A percentile compares a stretch with the other conserved stretches of the same genome.
Evolutionary conservation across 2,797 vertebrate species (phyloP).

Genomic region (Poecilia wingei): DNA sequence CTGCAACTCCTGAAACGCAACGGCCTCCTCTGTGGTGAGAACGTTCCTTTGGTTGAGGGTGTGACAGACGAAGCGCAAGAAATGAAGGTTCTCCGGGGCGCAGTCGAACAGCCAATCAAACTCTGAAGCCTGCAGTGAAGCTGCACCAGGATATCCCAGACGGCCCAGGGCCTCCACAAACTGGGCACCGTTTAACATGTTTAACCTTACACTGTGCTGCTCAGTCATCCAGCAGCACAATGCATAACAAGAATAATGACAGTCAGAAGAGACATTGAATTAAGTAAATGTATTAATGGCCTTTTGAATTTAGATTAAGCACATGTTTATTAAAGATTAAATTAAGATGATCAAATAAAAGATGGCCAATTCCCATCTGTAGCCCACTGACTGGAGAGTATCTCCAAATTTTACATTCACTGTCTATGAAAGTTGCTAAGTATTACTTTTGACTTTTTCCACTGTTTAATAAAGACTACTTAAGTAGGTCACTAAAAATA

Average conservation of each 20-base stretch:
- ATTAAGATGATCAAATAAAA: neutral
- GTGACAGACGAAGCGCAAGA: conserved; percentile 89
- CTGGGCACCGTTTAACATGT: conserved; percentile 88
- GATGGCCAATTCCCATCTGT: neutral
- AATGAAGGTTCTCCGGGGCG: conserved; percentile 80
- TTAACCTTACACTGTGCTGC: conserved; percentile 17
- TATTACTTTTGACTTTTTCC: neutral
- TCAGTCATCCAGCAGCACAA: conserved; percentile 35
- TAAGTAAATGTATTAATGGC: neutral
- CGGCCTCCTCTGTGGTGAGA: conserved; percentile 81
- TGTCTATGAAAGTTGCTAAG: neutral
- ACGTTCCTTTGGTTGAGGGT: conserved; percentile 82
- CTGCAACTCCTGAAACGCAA: conserved; percentile 78
- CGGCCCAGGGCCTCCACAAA: conserved; percentile 89
- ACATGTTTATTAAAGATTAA: neutral
- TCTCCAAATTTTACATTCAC: neutral
- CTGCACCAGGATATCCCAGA: conserved; percentile 84
- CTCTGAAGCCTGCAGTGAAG: conserved; percentile 86
- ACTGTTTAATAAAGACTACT: neutral
- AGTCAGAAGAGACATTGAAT: conserved; percentile 13
- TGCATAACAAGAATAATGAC: conserved; percentile 15
- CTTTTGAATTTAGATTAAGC: no score
- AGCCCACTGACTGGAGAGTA: neutral
- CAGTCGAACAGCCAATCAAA: conserved; percentile 97
- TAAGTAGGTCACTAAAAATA: neutral